Evolutionary conservation across 2,113 vertebrate species (phyloP).

Genomic region (Pseudorectes ferrugineus): DNA sequence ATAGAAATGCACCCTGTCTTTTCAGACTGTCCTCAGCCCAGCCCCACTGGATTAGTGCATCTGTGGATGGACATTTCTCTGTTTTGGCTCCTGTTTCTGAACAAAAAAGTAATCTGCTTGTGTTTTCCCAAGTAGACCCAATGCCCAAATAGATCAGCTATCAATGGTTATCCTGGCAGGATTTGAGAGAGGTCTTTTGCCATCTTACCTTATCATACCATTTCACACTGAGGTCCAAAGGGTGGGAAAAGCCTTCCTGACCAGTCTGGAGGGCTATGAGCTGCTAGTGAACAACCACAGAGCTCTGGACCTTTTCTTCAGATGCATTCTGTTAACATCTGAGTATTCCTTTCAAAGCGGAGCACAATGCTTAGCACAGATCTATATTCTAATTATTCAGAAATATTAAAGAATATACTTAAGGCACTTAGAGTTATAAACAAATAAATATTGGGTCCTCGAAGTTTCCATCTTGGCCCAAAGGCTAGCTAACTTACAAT

Average conservation of each 20-base stretch:
- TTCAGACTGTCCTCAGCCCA: not conserved
- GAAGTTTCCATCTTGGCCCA: not conserved
- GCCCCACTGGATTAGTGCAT: not conserved
- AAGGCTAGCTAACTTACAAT: not conserved
- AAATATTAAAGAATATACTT: not conserved
- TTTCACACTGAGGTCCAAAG: not conserved
- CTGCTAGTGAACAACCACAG: not conserved
- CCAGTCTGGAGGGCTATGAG: not conserved
- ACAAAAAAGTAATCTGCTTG: not conserved
- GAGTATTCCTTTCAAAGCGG: not conserved
- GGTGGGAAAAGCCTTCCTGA: not conserved
- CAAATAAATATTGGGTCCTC: not conserved
- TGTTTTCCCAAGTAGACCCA: not conserved
- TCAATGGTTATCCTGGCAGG: not conserved
- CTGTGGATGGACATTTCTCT: not conserved
- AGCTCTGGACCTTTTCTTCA: not conserved
- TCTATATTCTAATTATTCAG: not conserved
- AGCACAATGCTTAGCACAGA: not conserved
- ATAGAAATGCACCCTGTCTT: not conserved
- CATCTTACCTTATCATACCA: not conserved
- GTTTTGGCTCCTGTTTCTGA: not conserved
- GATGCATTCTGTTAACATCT: not conserved
- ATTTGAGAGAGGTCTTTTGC: not conserved
- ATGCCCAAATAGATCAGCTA: not conserved
- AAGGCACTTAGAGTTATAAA: not conserved